Base-by-base conservation (phyloP, 2,888 invertebrate genomes). In the Apodemia mormo region DNA sequence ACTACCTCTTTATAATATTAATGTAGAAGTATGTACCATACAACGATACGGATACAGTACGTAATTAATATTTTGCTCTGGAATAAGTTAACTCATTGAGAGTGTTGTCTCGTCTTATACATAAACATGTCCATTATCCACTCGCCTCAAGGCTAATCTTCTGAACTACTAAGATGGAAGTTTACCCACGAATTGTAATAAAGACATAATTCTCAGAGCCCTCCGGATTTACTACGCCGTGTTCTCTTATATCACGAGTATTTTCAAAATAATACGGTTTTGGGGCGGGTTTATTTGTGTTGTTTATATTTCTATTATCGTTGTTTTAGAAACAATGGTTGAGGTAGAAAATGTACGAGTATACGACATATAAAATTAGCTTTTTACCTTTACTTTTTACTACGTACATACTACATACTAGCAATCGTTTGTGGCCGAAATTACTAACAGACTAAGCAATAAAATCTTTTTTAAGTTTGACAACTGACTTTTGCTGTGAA, bases 31-130 rank as follows among this genome's bases (percentile, higher is more conserved):
- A 40, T 6, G 10, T 43, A 45, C 45, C 45, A 45, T 12, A 12
- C 45, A 45, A 10, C 10, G 45, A 45, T 45, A 10, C 45, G 45
- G 45, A 49, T 49, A 49, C 49, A 49, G 65, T 33, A 65, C 65
- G 45, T 49, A 14, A 49, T 49, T 67, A 30, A 14, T 67, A 71
- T 66, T 69, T 68, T 68, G 33, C 66, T 66, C 52, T 70, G 30
- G 45, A 45, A 45, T 45, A 45, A 45, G 45, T 45, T 45, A 45
- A 45, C 45, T 45, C 45, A 45, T 45, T 12, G 45, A 45, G 45
- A 45, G 45, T 45, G 45, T 45, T 45, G 45, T 45, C 45, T 45
- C 45, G 45, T 45, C 58, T 58, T 58, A 58, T 58, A 58, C 58
- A 58, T 29, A 58, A 58, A 58, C 58, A 58, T 30, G 30, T 29